These are phyloP conservation scores for Mastomys natalensis DNA, from an alignment of 2,113 vertebrate genomes.

Conservation along the genomic window DNA sequence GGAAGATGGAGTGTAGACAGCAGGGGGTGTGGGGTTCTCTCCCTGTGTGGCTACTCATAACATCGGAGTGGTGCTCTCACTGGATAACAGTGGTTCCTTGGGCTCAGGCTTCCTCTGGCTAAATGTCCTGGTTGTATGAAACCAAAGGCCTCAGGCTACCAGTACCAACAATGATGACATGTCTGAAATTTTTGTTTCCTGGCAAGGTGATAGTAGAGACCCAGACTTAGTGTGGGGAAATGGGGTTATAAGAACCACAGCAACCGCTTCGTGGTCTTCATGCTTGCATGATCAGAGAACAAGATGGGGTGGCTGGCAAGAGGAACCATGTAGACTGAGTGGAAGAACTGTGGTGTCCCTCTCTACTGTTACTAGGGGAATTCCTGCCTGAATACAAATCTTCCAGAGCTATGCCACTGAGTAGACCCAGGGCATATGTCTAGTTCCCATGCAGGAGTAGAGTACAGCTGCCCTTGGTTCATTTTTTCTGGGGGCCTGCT, in stretches of 20 bases:
- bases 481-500: neutral
- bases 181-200: neutral
- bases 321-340: neutral
- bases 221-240: neutral
- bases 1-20: neutral
- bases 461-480: neutral
- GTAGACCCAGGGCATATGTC: neutral
- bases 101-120: neutral
- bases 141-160: neutral
- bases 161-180: neutral
- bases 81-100: neutral
- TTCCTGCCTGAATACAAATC: neutral
- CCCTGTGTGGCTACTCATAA: neutral
- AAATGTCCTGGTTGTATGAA: neutral
- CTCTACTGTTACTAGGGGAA: neutral
- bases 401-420: too few relatives aligned
- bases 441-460: neutral
- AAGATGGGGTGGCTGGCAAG: neutral
- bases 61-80: too few relatives aligned
- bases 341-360: too few relatives aligned
- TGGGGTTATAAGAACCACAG: neutral
- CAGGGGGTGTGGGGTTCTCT: neutral
- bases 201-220: neutral
- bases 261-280: too few relatives aligned
- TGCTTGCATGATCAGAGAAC: neutral